Base-by-base conservation (phyloP, 2,797 vertebrate genomes). In the Micromesistius poutassou region DNA sequence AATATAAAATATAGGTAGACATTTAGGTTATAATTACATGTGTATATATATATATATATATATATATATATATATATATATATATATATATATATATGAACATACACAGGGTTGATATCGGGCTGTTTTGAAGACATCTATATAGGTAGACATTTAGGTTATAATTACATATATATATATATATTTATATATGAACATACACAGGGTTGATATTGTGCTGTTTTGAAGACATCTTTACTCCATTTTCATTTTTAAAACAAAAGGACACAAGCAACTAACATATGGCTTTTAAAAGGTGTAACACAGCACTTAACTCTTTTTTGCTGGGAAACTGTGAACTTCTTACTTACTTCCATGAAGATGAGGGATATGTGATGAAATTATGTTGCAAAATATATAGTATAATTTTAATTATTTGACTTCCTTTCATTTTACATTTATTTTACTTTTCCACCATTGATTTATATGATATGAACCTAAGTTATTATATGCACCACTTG, bases 401-500 rank as follows among this genome's bases (percentile, higher is more conserved):
- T 70, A 78, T 30, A 62, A 19, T n/a, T 62, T 62, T 62, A 62
- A 62, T 62, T n/a, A 62, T 62, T 62, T 62, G 19, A 8, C 55
- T 25, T 62, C 55, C n/a, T n/a, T 2, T 50, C 22, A 76, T 70
- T 75, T 74, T 77, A 25, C 33, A n/a, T 71, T 71, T 16, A 30
- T 71, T 30, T 71, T 71, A 14, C 28, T 31, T 19, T 30, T 25
- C 30, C 28, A 30, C 28, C 30, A 9, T 30, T 13, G 28, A 71
- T 30, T 71, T 30, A 13, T 71, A 5, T 71, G 30, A 30, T n/a
- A 71, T 71, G 30, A 71, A 71, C 30, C 13, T 30, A 71, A 71
- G 70, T 71, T 71, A 71, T 33, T 71, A 71, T 71, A 6, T 33
- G 13, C 70, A 71, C 30, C 70, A 19, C 19, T 40, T 87, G 79